Base-by-base conservation (phyloP, 2,113 vertebrate genomes). In the Merops nubicus region DNA sequence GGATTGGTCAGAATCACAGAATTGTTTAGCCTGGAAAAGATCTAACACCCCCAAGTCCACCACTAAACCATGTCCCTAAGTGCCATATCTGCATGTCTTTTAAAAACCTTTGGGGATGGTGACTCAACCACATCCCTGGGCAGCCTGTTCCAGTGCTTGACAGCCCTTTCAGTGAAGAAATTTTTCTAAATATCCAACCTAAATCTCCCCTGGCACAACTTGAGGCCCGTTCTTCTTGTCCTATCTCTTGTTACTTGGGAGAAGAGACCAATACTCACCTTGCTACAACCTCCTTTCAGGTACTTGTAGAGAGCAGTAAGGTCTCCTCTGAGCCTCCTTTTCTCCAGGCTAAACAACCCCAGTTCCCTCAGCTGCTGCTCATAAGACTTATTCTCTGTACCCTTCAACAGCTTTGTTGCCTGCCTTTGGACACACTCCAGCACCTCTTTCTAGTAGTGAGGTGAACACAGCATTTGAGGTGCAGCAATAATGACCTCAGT, bases 401-500 rank as follows among this genome's bases (percentile, higher is more conserved):
- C 31, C 75, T 38, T 75, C 19, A 12, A 8, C 38, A 54, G 10
- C 48, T 53, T 40, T 20, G 8, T 8, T 65, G 22, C 28, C 5
- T 15, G 36, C 29, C 29, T 65, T 59, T 62, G 69, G 69, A 40
- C 18, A 28, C 2, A 2, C 5, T 54, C 26, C 33, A 45, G 12
- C 57, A 50, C 5, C 62, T 54, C 38, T 43, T 23, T 51, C 11
- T 31, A 54, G 20, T 20, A 11, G 17, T 18, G 63, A 40, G 57
- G 23, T 23, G 45, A 34, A 26, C 50, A 43, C 11, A 9, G 9
- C 6, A 2, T 67, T 29, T 6, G 5, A 76, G 28, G 13, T 36
- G 65, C 6, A 9, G 38, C 63, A 78, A 7, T 50, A 65, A 45
- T 88, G 78, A 76, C 73, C 67, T 96, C 93, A 93, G 42, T 69